Conservation (phyloP, 2,888 invertebrate species). For the Dasysyrphus tricinctus region DNA sequence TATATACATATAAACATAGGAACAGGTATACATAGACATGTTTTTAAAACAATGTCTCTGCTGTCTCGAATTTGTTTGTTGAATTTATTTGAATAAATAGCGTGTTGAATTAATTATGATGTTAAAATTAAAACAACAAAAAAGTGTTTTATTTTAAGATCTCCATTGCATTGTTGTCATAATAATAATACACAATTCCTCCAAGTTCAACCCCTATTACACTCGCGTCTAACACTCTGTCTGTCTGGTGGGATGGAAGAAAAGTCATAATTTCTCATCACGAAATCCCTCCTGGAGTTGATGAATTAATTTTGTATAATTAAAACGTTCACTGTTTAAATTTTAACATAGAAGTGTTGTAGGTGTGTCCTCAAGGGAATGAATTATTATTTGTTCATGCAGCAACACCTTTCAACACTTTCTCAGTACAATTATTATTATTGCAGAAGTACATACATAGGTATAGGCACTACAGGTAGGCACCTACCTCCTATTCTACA, state of each 20-base stretch:
- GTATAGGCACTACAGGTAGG: background rate
- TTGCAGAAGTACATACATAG: background rate
- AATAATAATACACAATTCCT: conserved; percentile 21
- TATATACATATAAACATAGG: background rate
- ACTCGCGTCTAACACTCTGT: background rate
- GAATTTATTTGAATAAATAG: conserved; percentile 29
- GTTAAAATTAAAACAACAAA: conserved; percentile 10
- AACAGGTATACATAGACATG: background rate
- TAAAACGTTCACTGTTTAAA: conserved; percentile 32
- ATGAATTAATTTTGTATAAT: conserved; percentile 49
- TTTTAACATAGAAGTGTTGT: background rate
- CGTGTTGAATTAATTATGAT: conserved; percentile 24
- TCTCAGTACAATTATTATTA: background rate
- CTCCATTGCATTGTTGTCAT: conserved; percentile 21
- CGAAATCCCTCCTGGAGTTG: conserved; percentile 31
- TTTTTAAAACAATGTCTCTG: conserved; percentile 16
- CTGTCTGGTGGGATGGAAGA: background rate
- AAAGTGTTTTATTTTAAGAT: background rate
- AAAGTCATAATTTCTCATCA: conserved; percentile 32
- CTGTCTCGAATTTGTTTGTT: conserved; percentile 2
- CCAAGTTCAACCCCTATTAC: conserved; percentile 4
- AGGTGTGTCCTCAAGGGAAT: conserved; percentile 19
- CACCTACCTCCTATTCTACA: too few species aligned
- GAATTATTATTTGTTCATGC: conserved; percentile 39
- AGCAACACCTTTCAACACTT: conserved; percentile 32